Evolutionary conservation across 2,113 vertebrate genomes (phyloP).

Genomic region (Stegostoma tigrinum): DNA sequence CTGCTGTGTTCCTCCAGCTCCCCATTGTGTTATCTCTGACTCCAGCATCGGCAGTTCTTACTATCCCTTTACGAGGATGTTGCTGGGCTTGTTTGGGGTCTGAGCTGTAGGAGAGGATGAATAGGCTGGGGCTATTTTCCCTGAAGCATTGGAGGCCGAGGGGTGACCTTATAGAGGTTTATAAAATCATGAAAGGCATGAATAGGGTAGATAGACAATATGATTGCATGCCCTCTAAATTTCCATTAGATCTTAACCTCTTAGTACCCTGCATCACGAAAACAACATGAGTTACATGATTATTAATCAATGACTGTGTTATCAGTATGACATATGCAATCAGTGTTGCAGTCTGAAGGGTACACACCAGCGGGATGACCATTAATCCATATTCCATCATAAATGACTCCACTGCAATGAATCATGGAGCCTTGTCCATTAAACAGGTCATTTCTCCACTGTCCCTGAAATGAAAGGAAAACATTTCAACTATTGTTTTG

Average conservation of each 20-base stretch:
- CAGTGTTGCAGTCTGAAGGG: background rate
- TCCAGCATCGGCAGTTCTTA: too few species aligned
- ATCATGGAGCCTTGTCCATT: slow-evolving; percentile 50
- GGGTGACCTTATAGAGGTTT: too few species aligned
- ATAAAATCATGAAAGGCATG: too few species aligned
- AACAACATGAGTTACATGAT: background rate
- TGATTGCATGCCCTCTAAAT: background rate
- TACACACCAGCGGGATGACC: slow-evolving; percentile 53
- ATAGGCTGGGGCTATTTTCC: too few species aligned
- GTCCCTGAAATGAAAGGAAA: slow-evolving; percentile 51
- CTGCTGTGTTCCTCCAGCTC: too few species aligned
- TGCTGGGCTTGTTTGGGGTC: too few species aligned
- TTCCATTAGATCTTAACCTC: background rate
- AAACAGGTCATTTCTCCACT: slow-evolving; percentile 55
- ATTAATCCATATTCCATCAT: slow-evolving; percentile 56
- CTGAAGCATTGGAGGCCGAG: too few species aligned
- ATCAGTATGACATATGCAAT: background rate
- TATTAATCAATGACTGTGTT: background rate
- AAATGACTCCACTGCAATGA: slow-evolving; percentile 55
- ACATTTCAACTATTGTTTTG: background rate
- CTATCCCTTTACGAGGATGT: too few species aligned
- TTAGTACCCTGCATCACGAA: background rate
- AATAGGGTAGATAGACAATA: background rate
- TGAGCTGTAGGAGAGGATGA: too few species aligned
- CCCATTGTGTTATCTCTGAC: too few species aligned